Evolutionary conservation across 2,797 vertebrate genomes (phyloP).

Genomic region (Toxotes lorentzi): DNA sequence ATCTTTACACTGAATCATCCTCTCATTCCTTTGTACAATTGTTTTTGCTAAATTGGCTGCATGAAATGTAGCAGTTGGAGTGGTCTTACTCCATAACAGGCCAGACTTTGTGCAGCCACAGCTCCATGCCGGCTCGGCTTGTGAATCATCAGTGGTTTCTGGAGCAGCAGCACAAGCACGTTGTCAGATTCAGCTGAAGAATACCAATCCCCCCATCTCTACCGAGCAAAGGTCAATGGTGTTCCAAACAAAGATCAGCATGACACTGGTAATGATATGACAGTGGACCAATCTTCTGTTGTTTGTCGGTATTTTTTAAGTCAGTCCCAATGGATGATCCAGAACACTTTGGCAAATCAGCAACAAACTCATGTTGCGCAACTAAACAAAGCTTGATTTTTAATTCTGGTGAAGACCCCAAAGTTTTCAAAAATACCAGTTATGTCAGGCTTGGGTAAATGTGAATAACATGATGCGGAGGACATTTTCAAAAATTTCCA

Average conservation of each 20-base stretch:
- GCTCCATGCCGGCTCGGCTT: slow-evolving; percentile 21
- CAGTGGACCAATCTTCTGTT: slow-evolving; percentile 1
- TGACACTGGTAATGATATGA: slow-evolving; percentile 31
- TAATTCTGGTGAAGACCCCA: slow-evolving; percentile 1
- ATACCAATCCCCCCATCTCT: slow-evolving; percentile 43
- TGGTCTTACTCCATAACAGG: not conserved
- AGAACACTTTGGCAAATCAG: not conserved
- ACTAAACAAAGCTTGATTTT: slow-evolving; percentile 7
- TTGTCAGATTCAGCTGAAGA: slow-evolving; percentile 49
- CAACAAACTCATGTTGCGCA: not conserved
- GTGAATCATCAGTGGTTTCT: slow-evolving; percentile 39
- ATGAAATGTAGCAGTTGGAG: slow-evolving; percentile 28
- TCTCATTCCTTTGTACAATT: slow-evolving; percentile 21
- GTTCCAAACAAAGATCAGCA: slow-evolving; percentile 32
- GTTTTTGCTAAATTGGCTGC: slow-evolving; percentile 36
- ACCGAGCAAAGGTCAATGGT: slow-evolving; percentile 60
- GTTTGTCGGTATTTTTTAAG: slow-evolving; percentile 1
- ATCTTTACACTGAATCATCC: slow-evolving; percentile 10
- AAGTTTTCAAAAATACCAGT: slow-evolving; percentile 34
- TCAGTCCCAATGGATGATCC: not conserved
- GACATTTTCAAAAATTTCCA: slow-evolving; percentile 35
- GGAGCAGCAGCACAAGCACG: slow-evolving; percentile 19
- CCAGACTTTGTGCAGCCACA: slow-evolving; percentile 1
- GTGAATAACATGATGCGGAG: slow-evolving; percentile 26
- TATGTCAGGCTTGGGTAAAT: slow-evolving; percentile 14